Evolutionary conservation across 2,797 vertebrate genomes (phyloP).

Genomic region (Parauchenoglanis punctatus): DNA sequence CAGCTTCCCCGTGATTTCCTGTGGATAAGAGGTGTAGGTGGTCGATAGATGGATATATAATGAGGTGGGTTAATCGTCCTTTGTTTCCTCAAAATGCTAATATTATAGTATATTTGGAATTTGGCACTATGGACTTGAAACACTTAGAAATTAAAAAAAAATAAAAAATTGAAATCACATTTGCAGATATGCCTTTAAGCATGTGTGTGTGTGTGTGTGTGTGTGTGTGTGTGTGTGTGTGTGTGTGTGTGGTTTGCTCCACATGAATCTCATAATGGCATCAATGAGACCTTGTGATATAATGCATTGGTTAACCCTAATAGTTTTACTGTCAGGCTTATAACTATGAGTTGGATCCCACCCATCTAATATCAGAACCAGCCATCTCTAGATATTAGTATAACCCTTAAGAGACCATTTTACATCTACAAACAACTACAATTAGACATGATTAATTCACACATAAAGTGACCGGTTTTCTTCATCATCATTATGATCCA

Average conservation of each 20-base stretch:
- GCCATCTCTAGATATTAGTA: background rate
- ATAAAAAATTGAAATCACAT: background rate
- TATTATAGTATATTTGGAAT: background rate
- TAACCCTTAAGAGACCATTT: background rate
- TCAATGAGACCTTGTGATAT: background rate
- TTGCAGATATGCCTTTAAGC: background rate
- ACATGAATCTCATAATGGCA: background rate
- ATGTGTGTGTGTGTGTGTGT: no score
- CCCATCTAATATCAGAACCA: background rate
- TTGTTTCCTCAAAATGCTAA: no score
- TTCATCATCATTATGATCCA: background rate
- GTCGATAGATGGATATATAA: no score
- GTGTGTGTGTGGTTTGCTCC: background rate
- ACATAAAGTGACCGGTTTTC: background rate
- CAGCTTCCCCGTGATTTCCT: no score
- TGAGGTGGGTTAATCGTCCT: no score
- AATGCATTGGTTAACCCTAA: background rate
- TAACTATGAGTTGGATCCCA: background rate
- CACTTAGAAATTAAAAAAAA: no score
- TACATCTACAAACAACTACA: background rate
- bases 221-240: background rate
- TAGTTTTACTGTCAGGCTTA: background rate
- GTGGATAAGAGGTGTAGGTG: no score
- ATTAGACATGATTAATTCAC: background rate
- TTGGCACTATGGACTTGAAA: background rate